phyloP scores from a whole-genome alignment of 2,113 vertebrate species.

The Xiphophorus hellerii region DNA sequence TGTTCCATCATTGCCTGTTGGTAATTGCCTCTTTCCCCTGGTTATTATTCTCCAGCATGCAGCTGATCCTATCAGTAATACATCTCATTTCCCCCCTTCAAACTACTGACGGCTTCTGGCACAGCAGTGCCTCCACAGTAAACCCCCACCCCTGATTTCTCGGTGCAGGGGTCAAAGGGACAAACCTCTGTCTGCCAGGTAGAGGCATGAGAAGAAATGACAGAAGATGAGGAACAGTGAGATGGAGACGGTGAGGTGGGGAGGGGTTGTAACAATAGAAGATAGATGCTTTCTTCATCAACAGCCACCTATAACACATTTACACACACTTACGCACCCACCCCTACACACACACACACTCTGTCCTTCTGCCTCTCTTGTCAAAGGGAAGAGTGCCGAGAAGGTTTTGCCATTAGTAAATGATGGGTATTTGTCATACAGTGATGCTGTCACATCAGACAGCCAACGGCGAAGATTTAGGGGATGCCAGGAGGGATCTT shows the following conservation, averaged over 20 bases:
- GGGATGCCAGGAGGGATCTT: constrained; percentile 53
- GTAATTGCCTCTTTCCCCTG: constrained; percentile 65
- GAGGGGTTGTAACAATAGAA: constrained; percentile 34
- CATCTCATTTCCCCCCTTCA: constrained; percentile 72
- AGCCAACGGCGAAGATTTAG: constrained; percentile 55
- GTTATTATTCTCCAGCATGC: constrained; percentile 60
- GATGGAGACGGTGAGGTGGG: constrained; percentile 19
- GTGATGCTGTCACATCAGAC: constrained; percentile 37
- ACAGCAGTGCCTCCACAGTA: neutral
- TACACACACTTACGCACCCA: constrained; percentile 4
- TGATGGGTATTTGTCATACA: constrained; percentile 64
- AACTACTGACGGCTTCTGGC: constrained; percentile 38
- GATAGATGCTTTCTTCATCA: constrained; percentile 31
- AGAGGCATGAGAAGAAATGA: constrained; percentile 7
- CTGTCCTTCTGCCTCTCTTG: constrained; percentile 28
- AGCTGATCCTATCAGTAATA: constrained; percentile 63
- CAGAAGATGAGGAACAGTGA: constrained; percentile 27
- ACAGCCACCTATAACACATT: constrained; percentile 8
- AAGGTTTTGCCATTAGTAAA: constrained; percentile 55
- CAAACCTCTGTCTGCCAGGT: constrained; percentile 27
- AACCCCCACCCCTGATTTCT: constrained; percentile 9
- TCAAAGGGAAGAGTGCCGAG: constrained; percentile 34
- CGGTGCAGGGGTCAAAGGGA: constrained; percentile 57
- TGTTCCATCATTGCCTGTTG: constrained; percentile 25
- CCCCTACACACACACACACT: neutral